Base-by-base conservation (phyloP, 2,113 vertebrate genomes). In the Callipepla californica region DNA sequence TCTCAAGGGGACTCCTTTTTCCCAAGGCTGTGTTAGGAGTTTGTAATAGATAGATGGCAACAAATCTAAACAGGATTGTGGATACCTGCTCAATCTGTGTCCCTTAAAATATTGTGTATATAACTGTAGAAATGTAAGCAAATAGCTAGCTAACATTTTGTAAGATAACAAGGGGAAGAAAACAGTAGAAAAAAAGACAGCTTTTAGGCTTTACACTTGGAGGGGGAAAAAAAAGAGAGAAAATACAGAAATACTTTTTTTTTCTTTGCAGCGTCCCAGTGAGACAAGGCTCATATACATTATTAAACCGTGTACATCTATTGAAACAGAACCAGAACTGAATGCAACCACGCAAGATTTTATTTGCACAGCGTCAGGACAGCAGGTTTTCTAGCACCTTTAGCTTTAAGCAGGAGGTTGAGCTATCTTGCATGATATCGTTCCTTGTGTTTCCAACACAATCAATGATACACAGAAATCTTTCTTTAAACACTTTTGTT, bases 401-500 rank as follows among this genome's bases (percentile, higher is more conserved):
- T 51, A 76, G 23, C 73, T 84, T 67, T 90, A 13, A 36, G 36
- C 65, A 57, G 82, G 61, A 81, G 58, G 13, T 32, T 76, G 80
- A 90, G 63, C 77, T 68, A 36, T 87, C 2, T 2, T 76, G 80
- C 23, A 4, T 32, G 25, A 53, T 0, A 5, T 20, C 21, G 47
- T 1, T 1, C 72, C 59, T 48, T 47, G 21, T 38, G 62, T 78
- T 51, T 69, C 68, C 83, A 79, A 69, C 1, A 6, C 57, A 61
- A 22, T 36, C 57, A 61, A 22, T 36, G 59, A n/a, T 70, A 58
- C 63, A 62, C 62, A 42, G 67, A 68, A 76, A 47, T 77, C 70
- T 96, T 80, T 89, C n/a, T 73, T 84, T 87, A 77, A 93, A 91
- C 55, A 53, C 42, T 55, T 92, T 82, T 94, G 69, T 94, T 93